These are phyloP conservation scores for Sycophila texana DNA, from an alignment of 2,888 invertebrate genomes.

Conservation along the genomic window DNA sequence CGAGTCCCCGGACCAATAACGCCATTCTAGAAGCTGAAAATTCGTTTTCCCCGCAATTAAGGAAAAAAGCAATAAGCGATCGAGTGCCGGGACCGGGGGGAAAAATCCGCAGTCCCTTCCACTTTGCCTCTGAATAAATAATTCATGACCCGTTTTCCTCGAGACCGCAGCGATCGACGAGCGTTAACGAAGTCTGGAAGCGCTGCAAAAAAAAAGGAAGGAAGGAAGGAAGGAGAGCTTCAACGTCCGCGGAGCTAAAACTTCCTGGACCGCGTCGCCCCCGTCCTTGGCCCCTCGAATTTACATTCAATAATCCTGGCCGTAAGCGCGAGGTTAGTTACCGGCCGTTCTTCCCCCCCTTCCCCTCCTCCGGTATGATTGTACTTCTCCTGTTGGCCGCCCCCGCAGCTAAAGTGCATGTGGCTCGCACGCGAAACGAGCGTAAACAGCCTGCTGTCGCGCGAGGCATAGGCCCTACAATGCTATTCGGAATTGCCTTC, in stretches of 20 bases:
- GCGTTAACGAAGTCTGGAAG: constrained; percentile 5
- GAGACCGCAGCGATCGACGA: background rate
- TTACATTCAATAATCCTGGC: constrained; percentile 67
- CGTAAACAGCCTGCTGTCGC: constrained; percentile 24
- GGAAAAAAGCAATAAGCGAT: background rate
- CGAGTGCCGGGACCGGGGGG: background rate
- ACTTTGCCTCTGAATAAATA: constrained; percentile 19
- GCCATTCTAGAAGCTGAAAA: too few relatives aligned
- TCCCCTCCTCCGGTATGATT: constrained; percentile 48
- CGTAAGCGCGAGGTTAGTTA: constrained; percentile 63
- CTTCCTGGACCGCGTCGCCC: constrained; percentile 4
- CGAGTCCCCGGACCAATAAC: background rate
- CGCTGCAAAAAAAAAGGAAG: too few relatives aligned
- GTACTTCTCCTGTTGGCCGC: constrained; percentile 27
- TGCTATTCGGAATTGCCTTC: background rate
- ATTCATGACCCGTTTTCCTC: constrained; percentile 14
- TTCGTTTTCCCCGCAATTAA: background rate
- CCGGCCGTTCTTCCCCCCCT: constrained; percentile 39
- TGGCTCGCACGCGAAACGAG: constrained; percentile 18
- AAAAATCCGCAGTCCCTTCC: background rate
- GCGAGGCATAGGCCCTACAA: too few relatives aligned
- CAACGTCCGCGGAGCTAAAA: background rate
- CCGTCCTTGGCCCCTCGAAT: constrained; percentile 57
- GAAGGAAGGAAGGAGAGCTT: too few relatives aligned
- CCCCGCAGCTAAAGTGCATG: background rate